A percentile compares a stretch with the other conserved stretches of the same genome.
Conservation (phyloP, 2,113 vertebrate genomes). For the Nesoenas mayeri region DNA sequence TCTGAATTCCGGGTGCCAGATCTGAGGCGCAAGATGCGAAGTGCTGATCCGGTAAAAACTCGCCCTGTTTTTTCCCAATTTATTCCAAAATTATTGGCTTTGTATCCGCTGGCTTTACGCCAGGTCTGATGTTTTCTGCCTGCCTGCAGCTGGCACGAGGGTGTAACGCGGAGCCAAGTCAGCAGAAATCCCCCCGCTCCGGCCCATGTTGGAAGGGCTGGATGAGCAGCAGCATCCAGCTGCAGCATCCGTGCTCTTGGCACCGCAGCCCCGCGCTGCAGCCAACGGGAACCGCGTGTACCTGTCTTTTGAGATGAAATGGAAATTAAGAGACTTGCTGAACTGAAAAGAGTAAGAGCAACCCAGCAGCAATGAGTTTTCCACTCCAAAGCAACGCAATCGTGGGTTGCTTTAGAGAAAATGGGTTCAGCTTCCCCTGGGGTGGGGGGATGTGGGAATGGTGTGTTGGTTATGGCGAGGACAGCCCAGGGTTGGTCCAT, state of each 20-base stretch:
- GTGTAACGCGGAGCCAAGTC: not conserved
- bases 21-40: not conserved
- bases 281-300: not conserved
- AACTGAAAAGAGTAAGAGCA: not conserved
- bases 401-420: rapidly evolving
- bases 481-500: not conserved
- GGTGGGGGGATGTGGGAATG: rapidly evolving
- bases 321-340: not conserved
- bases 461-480: rapidly evolving
- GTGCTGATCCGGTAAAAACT: not conserved
- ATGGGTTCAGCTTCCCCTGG: not conserved
- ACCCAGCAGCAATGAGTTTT: not conserved
- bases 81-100: not conserved
- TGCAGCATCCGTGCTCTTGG: not conserved
- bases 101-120: rapidly evolving
- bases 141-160: not conserved
- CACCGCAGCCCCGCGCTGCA: not conserved
- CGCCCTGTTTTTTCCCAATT: rapidly evolving
- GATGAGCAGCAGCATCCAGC: not conserved
- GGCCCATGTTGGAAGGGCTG: rapidly evolving
- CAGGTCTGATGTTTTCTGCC: not conserved
- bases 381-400: not conserved
- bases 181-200: not conserved
- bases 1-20: rapidly evolving
- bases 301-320: not conserved